Evolutionary conservation across 2,113 vertebrate genomes (phyloP).

Genomic region (Oenanthe oenanthe): DNA sequence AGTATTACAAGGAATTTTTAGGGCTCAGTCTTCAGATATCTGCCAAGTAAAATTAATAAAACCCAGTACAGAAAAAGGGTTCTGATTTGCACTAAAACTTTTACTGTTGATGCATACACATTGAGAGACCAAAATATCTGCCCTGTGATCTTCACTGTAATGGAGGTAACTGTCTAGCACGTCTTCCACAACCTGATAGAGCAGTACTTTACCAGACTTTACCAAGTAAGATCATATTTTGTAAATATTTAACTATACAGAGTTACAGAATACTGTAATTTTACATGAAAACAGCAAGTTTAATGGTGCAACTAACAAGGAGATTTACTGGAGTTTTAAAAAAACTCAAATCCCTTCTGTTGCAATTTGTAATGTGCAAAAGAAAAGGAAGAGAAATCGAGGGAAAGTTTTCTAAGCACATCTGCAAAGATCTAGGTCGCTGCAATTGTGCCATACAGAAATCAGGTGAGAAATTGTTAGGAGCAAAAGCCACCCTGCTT

Average conservation of each 20-base stretch:
- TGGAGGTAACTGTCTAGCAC: neutral
- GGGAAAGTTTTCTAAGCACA: neutral
- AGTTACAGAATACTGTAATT: neutral
- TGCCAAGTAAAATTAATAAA: neutral
- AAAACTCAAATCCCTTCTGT: fast-evolving
- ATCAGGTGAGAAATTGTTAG: neutral
- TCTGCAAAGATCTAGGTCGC: neutral
- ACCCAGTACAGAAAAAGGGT: neutral
- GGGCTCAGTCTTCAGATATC: neutral
- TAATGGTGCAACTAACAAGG: neutral
- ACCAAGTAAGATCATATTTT: neutral
- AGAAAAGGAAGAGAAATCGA: neutral
- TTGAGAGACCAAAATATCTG: neutral
- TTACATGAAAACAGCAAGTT: neutral
- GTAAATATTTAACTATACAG: neutral
- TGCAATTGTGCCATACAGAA: neutral
- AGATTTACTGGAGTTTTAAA: neutral
- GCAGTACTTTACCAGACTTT: neutral
- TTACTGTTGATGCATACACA: neutral
- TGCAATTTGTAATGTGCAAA: neutral
- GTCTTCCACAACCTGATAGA: neutral
- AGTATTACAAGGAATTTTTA: neutral
- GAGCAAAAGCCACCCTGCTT: neutral
- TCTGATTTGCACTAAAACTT: neutral
- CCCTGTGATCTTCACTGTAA: neutral